phyloP scores from a whole-genome alignment of 2,888 invertebrate genomes.

The Pyrocoelia pectoralis region DNA sequence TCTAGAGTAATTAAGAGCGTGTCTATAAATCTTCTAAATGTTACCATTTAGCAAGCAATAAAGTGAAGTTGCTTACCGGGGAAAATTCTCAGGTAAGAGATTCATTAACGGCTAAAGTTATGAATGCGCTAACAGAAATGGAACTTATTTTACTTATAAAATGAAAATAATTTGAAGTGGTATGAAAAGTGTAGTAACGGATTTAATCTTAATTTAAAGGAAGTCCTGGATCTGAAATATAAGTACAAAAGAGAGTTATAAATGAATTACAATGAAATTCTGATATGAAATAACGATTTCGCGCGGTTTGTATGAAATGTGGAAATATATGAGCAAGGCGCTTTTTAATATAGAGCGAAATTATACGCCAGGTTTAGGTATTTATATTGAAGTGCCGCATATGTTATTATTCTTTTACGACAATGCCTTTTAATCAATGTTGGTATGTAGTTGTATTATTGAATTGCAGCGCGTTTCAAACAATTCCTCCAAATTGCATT shows the following conservation, averaged over 20 bases:
- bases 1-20: constrained; percentile 26
- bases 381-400: too few relatives aligned
- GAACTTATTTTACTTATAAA: background rate
- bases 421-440: too few relatives aligned
- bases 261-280: background rate
- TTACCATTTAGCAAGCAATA: constrained; percentile 28
- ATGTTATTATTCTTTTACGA: too few relatives aligned
- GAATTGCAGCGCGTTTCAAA: too few relatives aligned
- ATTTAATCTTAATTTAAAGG: background rate
- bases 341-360: too few relatives aligned
- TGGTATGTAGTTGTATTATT: too few relatives aligned
- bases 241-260: background rate
- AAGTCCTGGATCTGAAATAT: background rate
- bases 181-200: background rate
- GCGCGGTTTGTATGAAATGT: too few relatives aligned
- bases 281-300: too few relatives aligned
- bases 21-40: constrained; percentile 26
- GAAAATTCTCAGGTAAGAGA: constrained; percentile 22
- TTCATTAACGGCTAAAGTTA: constrained; percentile 21
- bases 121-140: constrained; percentile 20
- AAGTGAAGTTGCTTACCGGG: constrained; percentile 27
- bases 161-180: background rate
- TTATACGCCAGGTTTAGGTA: too few relatives aligned
- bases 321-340: too few relatives aligned
- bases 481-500: too few relatives aligned